Evolutionary conservation across 2,113 vertebrate species (phyloP).

Genomic region (Neodon shergylaensis): DNA sequence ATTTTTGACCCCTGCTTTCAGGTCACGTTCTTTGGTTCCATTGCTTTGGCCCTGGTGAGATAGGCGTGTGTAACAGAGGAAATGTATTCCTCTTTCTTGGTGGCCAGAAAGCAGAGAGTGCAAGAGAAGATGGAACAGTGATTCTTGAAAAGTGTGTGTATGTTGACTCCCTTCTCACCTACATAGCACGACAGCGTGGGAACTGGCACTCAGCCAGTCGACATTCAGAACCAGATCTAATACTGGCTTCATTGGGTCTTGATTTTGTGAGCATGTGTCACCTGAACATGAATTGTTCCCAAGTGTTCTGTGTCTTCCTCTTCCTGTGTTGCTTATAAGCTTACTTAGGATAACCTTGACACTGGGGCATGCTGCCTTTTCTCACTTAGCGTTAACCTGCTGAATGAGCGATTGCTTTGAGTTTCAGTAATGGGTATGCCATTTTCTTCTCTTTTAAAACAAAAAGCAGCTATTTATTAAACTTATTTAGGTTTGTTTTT

Average conservation of each 20-base stretch:
- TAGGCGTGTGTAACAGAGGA: not conserved
- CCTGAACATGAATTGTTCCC: not conserved
- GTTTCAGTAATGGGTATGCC: not conserved
- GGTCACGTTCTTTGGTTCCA: not conserved
- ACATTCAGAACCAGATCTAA: not conserved
- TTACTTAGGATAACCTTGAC: not conserved
- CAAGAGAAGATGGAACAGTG: not conserved
- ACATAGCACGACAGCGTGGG: not conserved
- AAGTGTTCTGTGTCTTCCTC: not conserved
- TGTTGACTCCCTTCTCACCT: not conserved
- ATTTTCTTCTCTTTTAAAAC: not conserved
- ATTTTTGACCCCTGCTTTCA: not conserved
- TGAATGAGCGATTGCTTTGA: not conserved
- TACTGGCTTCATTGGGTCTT: not conserved
- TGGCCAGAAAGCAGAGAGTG: not conserved
- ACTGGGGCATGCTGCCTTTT: not conserved
- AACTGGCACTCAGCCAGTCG: not conserved
- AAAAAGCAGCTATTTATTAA: not conserved
- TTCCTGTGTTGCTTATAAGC: not conserved
- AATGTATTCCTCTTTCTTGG: not conserved
- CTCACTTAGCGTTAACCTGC: not conserved
- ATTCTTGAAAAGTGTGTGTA: not conserved
- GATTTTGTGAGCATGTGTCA: not conserved
- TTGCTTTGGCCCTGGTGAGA: not conserved
- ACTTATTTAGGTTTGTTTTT: not conserved